Percentiles rank a stretch among this genome's conserved stretches.
These are phyloP conservation scores for Drosophila pseudotalamancana DNA, from an alignment of 2,888 invertebrate genomes.

Conservation along the genomic window DNA sequence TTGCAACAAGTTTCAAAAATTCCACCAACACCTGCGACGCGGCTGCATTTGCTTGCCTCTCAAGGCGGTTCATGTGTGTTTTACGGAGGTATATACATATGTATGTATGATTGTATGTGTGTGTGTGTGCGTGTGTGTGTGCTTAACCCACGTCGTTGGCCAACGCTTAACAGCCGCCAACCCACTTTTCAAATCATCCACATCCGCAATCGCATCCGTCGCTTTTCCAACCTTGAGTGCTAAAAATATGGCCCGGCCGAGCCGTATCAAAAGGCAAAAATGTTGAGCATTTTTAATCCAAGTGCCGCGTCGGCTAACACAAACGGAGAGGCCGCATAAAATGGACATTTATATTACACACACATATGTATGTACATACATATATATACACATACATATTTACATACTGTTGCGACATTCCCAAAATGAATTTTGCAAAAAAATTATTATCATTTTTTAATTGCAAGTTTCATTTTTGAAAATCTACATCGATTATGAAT, in stretches of 20 bases:
- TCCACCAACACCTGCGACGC: conserved; percentile 40
- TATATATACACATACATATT: conserved; percentile 7
- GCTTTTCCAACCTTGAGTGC: conserved; percentile 62
- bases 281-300: conserved; percentile 63
- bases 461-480: no score
- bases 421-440: neutral
- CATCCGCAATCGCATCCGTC: conserved; percentile 73
- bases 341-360: conserved; percentile 53
- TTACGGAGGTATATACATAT: conserved; percentile 8
- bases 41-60: conserved; percentile 46
- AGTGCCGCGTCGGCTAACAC: conserved; percentile 40
- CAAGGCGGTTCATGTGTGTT: conserved; percentile 46
- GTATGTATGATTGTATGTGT: conserved; percentile 7
- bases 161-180: conserved; percentile 58
- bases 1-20: conserved; percentile 66
- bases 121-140: conserved; percentile 18
- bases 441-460: neutral
- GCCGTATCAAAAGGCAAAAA: conserved; percentile 68
- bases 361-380: conserved; percentile 27
- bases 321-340: conserved; percentile 44
- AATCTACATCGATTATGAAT: no score
- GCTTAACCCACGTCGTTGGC: conserved; percentile 29
- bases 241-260: conserved; percentile 67
- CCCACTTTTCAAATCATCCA: conserved; percentile 76
- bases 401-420: conserved; percentile 21